Conservation (phyloP, 2,113 vertebrate genomes). For the Psittacula cyanocephala region DNA sequence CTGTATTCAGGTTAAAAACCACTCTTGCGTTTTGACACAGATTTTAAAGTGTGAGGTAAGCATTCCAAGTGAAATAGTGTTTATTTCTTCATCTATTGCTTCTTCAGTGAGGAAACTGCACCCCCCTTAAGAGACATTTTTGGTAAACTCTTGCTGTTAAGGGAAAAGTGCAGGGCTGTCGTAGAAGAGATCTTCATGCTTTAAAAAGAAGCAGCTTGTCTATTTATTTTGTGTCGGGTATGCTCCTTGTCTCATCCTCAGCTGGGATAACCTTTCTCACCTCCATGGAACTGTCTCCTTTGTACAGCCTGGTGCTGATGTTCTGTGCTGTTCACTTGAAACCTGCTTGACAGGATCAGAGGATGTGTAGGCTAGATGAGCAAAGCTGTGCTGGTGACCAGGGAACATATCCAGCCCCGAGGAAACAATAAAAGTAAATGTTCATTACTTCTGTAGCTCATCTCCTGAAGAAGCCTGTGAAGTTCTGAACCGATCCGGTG, state of each 20-base stretch:
- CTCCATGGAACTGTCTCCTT: not conserved
- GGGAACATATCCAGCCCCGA: not conserved
- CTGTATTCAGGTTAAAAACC: not conserved
- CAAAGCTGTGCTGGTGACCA: not conserved
- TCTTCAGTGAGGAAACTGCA: not conserved
- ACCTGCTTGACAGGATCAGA: not conserved
- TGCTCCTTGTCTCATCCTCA: not conserved
- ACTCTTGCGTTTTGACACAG: not conserved
- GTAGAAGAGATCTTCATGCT: not conserved
- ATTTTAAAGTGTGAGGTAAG: not conserved
- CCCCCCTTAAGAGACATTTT: not conserved
- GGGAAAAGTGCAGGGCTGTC: fast-evolving
- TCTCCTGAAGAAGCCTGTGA: not conserved
- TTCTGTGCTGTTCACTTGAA: not conserved
- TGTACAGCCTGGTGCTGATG: not conserved
- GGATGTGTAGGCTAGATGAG: not conserved
- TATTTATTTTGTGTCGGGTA: fast-evolving
- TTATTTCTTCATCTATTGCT: not conserved
- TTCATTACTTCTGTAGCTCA: not conserved
- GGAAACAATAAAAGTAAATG: not conserved
- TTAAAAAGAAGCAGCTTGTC: not conserved
- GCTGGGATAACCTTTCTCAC: not conserved
- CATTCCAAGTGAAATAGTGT: not conserved
- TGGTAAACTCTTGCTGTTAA: not conserved
- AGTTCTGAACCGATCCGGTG: not conserved